A percentile compares a stretch with the other conserved stretches of the same genome.
These are phyloP conservation scores for Gallinago solitaria DNA, from an alignment of 2,797 vertebrate species.

Conservation along the genomic window DNA sequence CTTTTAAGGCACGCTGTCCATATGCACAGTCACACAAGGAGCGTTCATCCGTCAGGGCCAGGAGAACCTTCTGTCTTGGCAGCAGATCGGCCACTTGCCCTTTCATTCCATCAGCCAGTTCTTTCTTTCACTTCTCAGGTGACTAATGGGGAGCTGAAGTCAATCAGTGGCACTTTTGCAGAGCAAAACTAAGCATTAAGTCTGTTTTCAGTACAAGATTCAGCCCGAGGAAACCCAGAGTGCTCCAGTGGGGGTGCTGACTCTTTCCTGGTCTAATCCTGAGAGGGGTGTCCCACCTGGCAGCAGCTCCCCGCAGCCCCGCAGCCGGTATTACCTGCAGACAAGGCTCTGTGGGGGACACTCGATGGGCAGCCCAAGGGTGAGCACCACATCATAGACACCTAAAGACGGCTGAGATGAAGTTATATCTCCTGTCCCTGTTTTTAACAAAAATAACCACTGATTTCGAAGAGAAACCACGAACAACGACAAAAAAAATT, in stretches of 20 bases:
- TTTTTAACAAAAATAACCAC: neutral
- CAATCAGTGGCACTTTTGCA: neutral
- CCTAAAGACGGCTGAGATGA: neutral
- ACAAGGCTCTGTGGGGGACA: neutral
- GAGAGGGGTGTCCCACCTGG: accelerated
- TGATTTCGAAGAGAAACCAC: neutral
- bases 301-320: neutral
- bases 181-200: neutral
- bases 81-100: neutral
- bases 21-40: neutral
- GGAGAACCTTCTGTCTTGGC: neutral
- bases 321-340: accelerated
- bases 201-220: neutral
- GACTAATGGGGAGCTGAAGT: neutral
- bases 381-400: neutral
- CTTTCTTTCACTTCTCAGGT: neutral
- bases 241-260: neutral
- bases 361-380: neutral
- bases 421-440: neutral
- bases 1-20: neutral
- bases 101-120: neutral
- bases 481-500: neutral
- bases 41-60: neutral
- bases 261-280: neutral
- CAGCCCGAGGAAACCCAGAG: neutral